phyloP scores from a whole-genome alignment of 2,888 invertebrate genomes.

The Eupithecia insigniata region DNA sequence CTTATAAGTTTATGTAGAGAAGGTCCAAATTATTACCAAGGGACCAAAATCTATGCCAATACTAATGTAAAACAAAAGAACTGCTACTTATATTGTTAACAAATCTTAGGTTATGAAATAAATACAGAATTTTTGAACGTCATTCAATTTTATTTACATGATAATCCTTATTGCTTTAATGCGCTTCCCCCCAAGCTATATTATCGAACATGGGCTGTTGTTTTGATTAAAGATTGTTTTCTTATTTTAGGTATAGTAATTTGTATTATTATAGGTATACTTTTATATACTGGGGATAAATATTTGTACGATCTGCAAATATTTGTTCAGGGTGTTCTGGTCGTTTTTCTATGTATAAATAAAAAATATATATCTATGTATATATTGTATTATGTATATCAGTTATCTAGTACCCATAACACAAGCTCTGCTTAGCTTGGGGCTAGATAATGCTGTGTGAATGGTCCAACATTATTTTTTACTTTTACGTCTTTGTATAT shows the following conservation, averaged over 20 bases:
- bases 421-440: no score
- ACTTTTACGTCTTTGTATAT: not conserved
- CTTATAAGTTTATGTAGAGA: not conserved
- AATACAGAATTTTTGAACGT: conserved; percentile 42
- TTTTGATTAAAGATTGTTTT: not conserved
- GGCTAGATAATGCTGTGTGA: no score
- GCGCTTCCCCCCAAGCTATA: conserved; percentile 14
- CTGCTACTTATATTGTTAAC: not conserved
- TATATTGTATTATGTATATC: no score
- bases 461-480: no score
- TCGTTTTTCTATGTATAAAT: no score
- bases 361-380: no score
- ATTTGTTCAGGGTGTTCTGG: no score
- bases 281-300: no score
- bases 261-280: no score
- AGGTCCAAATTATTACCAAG: not conserved
- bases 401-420: no score
- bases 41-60: not conserved
- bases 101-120: not conserved
- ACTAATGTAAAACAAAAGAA: not conserved
- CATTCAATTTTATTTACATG: conserved; percentile 56
- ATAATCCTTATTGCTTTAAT: conserved; percentile 34
- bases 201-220: not conserved
- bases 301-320: no score
- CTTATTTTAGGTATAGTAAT: not conserved